Evolutionary conservation across 1,140 invertebrate species (phyloP).

Genomic region (Caerostris extrusa): DNA sequence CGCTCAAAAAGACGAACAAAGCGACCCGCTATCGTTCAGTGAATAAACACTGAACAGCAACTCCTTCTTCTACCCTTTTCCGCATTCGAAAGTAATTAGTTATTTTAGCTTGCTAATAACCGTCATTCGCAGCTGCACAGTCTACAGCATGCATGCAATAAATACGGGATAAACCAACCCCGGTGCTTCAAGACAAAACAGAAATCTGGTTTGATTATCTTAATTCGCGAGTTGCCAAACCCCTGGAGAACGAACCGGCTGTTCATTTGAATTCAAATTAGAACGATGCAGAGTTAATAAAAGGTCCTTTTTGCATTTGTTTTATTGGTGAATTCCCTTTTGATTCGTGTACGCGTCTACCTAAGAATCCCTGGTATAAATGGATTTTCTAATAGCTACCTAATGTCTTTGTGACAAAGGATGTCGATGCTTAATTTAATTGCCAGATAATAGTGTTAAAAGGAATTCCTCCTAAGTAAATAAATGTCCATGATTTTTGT

Average conservation of each 20-base stretch:
- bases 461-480: neutral
- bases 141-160: neutral
- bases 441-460: neutral
- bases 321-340: neutral
- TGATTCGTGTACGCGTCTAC: neutral
- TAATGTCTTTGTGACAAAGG: conserved; percentile 18
- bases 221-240: conserved; percentile 9
- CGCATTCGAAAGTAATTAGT: conserved; percentile 69
- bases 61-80: neutral
- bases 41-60: conserved; percentile 21
- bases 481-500: neutral
- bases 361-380: neutral
- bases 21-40: neutral
- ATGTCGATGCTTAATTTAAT: neutral
- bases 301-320: neutral
- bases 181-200: no score
- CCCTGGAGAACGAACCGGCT: neutral
- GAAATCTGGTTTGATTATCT: conserved; percentile 21
- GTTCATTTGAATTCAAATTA: conserved; percentile 21
- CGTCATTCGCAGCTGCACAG: conserved; percentile 61
- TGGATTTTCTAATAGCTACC: conserved; percentile 16
- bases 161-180: neutral
- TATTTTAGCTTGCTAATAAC: conserved; percentile 59
- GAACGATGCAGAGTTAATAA: neutral
- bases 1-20: conserved; percentile 1